Base-by-base conservation (phyloP, 23 tunicate species). In the Diplosoma virens region DNA sequence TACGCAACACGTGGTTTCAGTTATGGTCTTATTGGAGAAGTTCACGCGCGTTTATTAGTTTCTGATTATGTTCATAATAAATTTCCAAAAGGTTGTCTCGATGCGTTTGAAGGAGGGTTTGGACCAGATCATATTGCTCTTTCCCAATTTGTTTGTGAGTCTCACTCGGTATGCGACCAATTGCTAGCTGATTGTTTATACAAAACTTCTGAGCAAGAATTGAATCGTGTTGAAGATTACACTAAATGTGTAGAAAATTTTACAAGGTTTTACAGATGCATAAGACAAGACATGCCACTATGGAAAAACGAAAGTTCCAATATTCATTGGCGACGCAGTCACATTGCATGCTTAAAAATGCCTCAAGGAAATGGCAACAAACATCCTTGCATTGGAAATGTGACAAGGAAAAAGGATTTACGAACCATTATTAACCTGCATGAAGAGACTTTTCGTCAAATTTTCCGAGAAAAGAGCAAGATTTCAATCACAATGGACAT, bases 11-110 rank as follows among this genome's bases (percentile, higher is more conserved):
- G 52, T 36, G 79, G 70, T 24, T 50, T 59, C 21, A 68, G 37
- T 23, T 85, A 70, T 60, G 84, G 82, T 21, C 79, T 71, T 71
- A 48, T 85, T 58, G 91, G 91, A 20, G 91, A 85, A 59, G 67
- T 85, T 1, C 60, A 67, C 7, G 74, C 63, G 11, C 84, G 84
- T n/a, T 26, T 85, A 0, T 23, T 85, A 23, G 30, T 85, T 25
- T 80, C 72, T 29, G 83, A 78, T 7, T 83, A 58, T 33, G 56
- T 47, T 21, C 22, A 59, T n/a, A 33, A 59, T 28, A 53, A 83
- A 6, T 82, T 61, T 18, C 28, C 3, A 28, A 24, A 35, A 6
- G 60, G 77, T 11, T 37, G 60, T 27, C 26, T 22, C 61, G 37
- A 33, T 25, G 72, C 33, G 28, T 61, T 63, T 0, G 1, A 23